These are phyloP conservation scores for Cisticola juncidis DNA, from an alignment of 2,113 vertebrate species.

Conservation along the genomic window DNA sequence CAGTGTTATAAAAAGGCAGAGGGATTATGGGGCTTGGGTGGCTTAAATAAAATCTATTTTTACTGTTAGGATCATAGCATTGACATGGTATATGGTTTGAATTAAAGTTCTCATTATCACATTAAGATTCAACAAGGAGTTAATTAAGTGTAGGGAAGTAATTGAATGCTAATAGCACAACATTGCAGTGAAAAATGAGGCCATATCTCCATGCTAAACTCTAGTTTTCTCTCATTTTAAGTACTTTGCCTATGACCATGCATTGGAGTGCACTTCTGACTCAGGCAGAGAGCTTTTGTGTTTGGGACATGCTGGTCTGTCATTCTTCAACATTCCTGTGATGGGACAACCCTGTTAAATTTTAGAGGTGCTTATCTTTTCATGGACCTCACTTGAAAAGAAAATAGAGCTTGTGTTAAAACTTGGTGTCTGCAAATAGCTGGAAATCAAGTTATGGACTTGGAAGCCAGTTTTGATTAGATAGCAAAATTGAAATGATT, in stretches of 20 bases:
- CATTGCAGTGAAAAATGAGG: background rate
- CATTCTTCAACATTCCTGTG: background rate
- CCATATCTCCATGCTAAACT: background rate
- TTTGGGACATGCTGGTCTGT: background rate
- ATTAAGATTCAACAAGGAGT: conserved; percentile 15
- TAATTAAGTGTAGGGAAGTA: conserved; percentile 5
- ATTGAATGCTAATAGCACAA: background rate
- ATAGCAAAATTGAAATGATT: background rate
- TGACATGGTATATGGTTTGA: background rate
- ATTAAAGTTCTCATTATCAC: conserved; percentile 35
- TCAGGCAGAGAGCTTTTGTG: background rate
- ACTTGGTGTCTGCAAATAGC: background rate
- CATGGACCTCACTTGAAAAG: background rate
- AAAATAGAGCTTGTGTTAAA: background rate
- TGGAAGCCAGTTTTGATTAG: background rate
- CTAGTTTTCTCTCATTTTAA: background rate
- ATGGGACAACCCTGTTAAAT: background rate
- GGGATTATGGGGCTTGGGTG: background rate
- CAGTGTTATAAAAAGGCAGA: background rate
- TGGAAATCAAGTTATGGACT: background rate
- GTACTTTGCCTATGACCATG: fast-evolving
- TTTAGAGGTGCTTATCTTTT: background rate
- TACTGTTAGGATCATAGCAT: background rate
- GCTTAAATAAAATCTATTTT: conserved; percentile 31
- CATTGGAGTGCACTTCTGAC: background rate